Conservation (phyloP, 2,888 invertebrate genomes). For the Lasioglossum morio region DNA sequence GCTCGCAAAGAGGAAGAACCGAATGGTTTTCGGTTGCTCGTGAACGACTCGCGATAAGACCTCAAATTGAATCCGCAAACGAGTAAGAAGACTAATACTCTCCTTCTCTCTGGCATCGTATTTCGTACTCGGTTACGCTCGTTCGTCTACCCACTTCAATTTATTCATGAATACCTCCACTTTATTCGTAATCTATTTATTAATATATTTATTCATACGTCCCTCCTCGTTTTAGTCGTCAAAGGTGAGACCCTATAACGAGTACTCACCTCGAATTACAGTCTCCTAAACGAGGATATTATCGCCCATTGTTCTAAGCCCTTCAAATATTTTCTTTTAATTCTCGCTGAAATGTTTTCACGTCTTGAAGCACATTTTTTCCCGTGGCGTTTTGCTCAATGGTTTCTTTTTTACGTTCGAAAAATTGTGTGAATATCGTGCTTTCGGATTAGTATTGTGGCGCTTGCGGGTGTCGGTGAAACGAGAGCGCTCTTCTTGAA, state of each 20-base stretch:
- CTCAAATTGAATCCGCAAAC: conserved; percentile 24
- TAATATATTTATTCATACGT: neutral
- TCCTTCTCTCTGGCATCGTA: neutral
- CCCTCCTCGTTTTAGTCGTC: neutral
- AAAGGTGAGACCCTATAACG: neutral
- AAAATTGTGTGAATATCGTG: neutral
- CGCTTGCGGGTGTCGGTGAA: neutral
- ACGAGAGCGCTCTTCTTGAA: neutral
- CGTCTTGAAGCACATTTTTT: neutral
- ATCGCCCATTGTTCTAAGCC: neutral
- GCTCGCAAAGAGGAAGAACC: conserved; percentile 36
- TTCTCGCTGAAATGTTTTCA: neutral
- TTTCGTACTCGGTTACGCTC: neutral
- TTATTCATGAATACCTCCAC: neutral
- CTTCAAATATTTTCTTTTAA: neutral
- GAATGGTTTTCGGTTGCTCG: conserved; percentile 38
- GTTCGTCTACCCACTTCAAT: neutral
- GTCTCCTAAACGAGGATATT: neutral
- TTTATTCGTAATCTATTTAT: neutral
- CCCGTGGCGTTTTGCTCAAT: neutral
- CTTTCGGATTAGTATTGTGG: neutral
- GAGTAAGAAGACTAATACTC: neutral
- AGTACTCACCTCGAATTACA: neutral
- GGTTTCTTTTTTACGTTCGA: neutral
- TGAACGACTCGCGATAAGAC: conserved; percentile 42